Base-by-base conservation (phyloP, 2,113 vertebrate species). In the Plestiodon gilberti region DNA sequence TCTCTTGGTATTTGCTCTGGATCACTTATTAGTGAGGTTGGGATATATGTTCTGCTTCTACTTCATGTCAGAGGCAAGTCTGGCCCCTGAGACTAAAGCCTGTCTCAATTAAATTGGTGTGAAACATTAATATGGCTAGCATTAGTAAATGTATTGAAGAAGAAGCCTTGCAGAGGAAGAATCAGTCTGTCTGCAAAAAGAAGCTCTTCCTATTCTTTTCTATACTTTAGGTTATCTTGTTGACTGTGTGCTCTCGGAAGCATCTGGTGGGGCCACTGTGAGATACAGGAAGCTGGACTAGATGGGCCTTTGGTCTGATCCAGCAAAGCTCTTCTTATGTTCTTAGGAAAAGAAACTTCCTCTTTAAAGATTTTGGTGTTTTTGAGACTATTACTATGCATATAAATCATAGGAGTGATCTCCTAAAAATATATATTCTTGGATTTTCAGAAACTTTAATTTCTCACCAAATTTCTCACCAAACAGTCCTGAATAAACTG, bases 1-100 rank as follows among this genome's bases (percentile, higher is more conserved):
- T 79, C 7, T 25, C 65, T 62, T 82, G 81, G n/a, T 87, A 80
- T 87, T 89, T 87, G 18, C 55, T 70, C 20, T 78, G 78, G 83
- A 93, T 1, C 6, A 25, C 25, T 40, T 22, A 81, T 4, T 81
- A n/a, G 15, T 48, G 77, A 81, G 28, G 70, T 4, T 2, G 23
- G 71, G 23, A 74, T 38, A n/a, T 25, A 57, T 35, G 48, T 55
- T 82, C 13, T 80, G 8, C 3, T 57, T 78, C 25, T 38, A 33
- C 17, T 13, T 76, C 59, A 35, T 52, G 23, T 65, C n/a, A 65
- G 40, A 84, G 40, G 6, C n/a, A 55, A 52, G 17, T 7, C 33
- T 17, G 35, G 30, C 30, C 28, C 20, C 3, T 67, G 30, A 35
- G 18, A 10, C 64, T 30, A 70, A 82, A 14, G 3, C 38, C 30